Percentiles rank a stretch among this genome's conserved stretches.
phyloP scores from a whole-genome alignment of 2,113 vertebrate species.

The Lepus americanus region DNA sequence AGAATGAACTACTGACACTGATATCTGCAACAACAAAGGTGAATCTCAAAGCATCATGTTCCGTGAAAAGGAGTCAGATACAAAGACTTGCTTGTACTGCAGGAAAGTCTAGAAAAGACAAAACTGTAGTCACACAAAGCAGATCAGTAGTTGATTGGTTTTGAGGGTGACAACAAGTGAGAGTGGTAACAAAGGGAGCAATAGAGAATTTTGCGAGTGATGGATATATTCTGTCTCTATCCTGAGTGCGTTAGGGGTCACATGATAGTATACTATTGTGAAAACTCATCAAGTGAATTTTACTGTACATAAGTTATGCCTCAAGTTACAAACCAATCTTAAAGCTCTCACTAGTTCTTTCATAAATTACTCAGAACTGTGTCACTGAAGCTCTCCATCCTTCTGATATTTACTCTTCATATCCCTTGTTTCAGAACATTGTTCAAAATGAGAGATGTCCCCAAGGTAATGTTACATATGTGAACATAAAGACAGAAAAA shows the following conservation, averaged over 20 bases:
- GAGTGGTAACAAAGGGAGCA: not conserved
- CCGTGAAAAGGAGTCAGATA: not conserved
- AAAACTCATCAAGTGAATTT: conserved; percentile 35
- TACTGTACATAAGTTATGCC: conserved; percentile 15
- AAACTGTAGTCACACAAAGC: conserved; percentile 2
- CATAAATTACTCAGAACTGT: conserved; percentile 19
- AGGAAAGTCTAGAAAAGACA: not conserved
- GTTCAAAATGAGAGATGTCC: not conserved
- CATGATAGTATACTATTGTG: not conserved
- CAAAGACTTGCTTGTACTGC: not conserved
- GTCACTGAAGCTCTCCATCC: not conserved
- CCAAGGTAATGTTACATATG: not conserved
- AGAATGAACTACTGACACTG: not conserved
- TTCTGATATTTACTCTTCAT: not conserved
- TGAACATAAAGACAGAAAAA: not conserved
- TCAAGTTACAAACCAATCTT: not conserved
- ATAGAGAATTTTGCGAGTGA: not conserved
- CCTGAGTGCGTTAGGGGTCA: not conserved
- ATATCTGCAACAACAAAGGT: not conserved
- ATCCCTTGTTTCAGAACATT: not conserved
- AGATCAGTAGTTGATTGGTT: not conserved
- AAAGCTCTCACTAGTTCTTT: conserved; percentile 36
- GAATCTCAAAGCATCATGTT: not conserved
- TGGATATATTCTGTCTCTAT: not conserved
- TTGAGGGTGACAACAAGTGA: not conserved